A percentile compares a stretch with the other conserved stretches of the same genome.
phyloP scores from a whole-genome alignment of 2,888 invertebrate genomes.

The Morinoia aosen region DNA sequence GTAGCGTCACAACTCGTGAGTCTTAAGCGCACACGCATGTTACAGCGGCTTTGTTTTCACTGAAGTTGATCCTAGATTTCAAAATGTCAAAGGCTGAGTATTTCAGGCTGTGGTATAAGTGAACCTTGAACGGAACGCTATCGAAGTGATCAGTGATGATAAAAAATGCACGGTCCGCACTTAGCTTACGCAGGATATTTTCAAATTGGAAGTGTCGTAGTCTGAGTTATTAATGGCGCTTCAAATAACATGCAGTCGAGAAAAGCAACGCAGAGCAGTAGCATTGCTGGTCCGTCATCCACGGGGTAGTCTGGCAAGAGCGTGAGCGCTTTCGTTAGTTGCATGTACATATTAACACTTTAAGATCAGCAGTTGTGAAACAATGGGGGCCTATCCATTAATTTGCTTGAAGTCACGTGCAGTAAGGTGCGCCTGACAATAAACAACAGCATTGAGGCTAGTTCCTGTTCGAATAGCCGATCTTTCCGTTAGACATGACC shows the following conservation, averaged over 20 bases:
- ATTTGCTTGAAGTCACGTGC: not conserved
- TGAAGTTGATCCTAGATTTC: not conserved
- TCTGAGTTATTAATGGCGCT: not conserved
- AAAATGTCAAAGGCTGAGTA: not conserved
- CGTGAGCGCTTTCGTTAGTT: not conserved
- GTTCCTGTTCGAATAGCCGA: not conserved
- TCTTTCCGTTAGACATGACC: slow-evolving; percentile 27
- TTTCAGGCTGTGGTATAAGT: not conserved
- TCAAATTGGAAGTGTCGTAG: not conserved
- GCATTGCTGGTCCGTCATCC: not conserved
- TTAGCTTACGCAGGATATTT: not conserved
- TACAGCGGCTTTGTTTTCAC: not conserved
- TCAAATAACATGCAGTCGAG: not conserved
- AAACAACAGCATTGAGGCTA: not conserved
- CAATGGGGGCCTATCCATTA: not conserved
- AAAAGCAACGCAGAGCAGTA: not conserved
- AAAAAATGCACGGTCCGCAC: not conserved
- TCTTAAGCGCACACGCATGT: not conserved
- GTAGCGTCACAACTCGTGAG: not conserved
- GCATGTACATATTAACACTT: not conserved
- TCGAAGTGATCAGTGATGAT: not conserved
- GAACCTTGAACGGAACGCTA: not conserved
- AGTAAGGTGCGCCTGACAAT: not conserved
- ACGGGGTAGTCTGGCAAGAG: not conserved
- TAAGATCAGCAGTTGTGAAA: not conserved